Evolutionary conservation across 2,113 vertebrate species (phyloP), one percentile per base, ranked within the genome.

Genomic region (Peromyscus polionotus): DNA sequence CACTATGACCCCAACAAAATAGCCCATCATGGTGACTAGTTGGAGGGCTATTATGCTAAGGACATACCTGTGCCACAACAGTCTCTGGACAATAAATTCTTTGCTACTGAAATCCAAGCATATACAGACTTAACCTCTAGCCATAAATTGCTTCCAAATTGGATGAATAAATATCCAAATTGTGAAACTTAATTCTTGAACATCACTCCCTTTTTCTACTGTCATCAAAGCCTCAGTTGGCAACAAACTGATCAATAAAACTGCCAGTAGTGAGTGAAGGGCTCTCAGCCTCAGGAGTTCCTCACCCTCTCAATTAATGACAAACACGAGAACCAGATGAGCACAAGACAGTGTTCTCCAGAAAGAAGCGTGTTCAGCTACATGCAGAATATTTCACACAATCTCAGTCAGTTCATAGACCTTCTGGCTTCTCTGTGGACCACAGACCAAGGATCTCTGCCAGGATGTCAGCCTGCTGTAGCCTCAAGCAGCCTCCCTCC

Each of bases 51-150:
- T 51, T 22, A 72, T 54, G 42, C 87, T 91, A 88, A 93, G 28
- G 67, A 22, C 48, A 54, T 7, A 26, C 7, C 39, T 26, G 10
- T 39, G 33, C 48, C 61, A 54, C 16, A 61, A 39, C 10, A 57
- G 75, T 88, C 1, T 39, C 16, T 57, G 88, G 51, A 91, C 20
- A 26, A 67, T 80, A 80, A 67, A 81, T 39, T 85, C 24, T 91
- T 86, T 86, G 51, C 31, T 73, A 9, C 28, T 94, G 20, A 96
- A 91, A 91, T 83, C 33, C 3, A 80, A 86, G 88, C 39, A 45
- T 84, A 80, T 45, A 17, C 76, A n/a, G 11, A 22, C 88, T 83
- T 85, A 33, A 72, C 90, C 76, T 36, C 91, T 33, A 57, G 17
- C 89, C 70, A 93, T 73, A 33, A 91, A 83, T 7, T 91, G 24